phyloP scores from a whole-genome alignment of 2,888 invertebrate species.

The Napeogenes inachia region DNA sequence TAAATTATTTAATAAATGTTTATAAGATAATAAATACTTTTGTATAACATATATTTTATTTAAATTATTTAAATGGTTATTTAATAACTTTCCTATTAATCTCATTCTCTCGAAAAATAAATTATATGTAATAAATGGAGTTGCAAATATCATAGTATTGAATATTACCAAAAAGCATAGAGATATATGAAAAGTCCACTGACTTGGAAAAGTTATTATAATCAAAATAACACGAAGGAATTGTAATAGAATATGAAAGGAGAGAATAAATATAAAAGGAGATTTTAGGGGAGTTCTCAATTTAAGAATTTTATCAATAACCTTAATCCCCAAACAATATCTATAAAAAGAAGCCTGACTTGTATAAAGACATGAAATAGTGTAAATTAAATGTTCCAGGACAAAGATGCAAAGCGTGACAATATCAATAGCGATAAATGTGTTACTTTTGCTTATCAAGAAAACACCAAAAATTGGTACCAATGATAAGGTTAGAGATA shows the following conservation, averaged over 20 bases:
- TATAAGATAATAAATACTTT: slow-evolving; percentile 1
- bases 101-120: background rate
- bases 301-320: background rate
- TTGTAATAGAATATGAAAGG: background rate
- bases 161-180: background rate
- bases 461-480: background rate
- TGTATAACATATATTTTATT: background rate
- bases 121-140: background rate
- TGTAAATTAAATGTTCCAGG: background rate
- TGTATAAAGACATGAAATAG: background rate
- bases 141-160: background rate
- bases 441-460: background rate
- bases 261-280: background rate
- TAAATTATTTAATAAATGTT: slow-evolving; percentile 4
- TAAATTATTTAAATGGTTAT: background rate
- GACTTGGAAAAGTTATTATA: background rate
- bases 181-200: background rate
- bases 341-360: background rate
- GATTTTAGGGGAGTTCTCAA: background rate
- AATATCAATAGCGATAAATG: background rate
- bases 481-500: background rate
- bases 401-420: background rate
- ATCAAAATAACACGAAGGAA: background rate
- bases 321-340: background rate
- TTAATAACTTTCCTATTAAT: background rate